phyloP scores from a whole-genome alignment of 23 tunicate genomes.

The Styela clava region DNA sequence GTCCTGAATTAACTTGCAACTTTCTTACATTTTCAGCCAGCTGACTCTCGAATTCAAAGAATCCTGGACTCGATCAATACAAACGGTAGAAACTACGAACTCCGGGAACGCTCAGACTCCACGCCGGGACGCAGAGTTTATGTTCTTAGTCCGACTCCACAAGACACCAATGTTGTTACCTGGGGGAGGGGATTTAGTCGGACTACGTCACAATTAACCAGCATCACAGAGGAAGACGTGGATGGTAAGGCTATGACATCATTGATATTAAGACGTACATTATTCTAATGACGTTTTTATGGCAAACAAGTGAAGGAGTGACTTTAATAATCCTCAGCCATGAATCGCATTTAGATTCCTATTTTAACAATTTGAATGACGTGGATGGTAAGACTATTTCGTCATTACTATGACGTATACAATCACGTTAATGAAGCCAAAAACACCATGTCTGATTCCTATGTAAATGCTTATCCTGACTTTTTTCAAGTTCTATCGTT shows the following conservation, averaged over 20 bases:
- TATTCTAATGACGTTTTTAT: too few species aligned
- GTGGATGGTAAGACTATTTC: too few species aligned
- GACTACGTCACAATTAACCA: conserved; percentile 22
- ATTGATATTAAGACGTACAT: too few species aligned
- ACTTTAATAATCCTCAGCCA: too few species aligned
- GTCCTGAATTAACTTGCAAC: not conserved
- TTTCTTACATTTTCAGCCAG: not conserved
- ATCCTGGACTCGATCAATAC: conserved; percentile 15
- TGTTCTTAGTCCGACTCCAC: conserved; percentile 21
- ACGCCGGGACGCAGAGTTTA: conserved; percentile 29
- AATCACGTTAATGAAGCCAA: too few species aligned
- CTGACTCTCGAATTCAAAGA: conserved; percentile 10
- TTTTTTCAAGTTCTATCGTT: too few species aligned
- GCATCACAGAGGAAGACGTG: conserved; percentile 17
- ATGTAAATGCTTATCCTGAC: too few species aligned
- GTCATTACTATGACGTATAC: too few species aligned
- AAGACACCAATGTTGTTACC: not conserved
- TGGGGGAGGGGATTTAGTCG: conserved; percentile 21
- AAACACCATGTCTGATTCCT: too few species aligned
- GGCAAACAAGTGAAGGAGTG: too few species aligned
- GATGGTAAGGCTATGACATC: conserved; percentile 10
- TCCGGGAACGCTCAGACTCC: conserved; percentile 22
- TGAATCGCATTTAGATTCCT: too few species aligned
- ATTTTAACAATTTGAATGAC: too few species aligned
- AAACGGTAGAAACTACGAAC: conserved; percentile 24